Evolutionary conservation across 1,140 invertebrate genomes (phyloP), one percentile per base, ranked within the genome.

Genomic region (Linepithema humile): DNA sequence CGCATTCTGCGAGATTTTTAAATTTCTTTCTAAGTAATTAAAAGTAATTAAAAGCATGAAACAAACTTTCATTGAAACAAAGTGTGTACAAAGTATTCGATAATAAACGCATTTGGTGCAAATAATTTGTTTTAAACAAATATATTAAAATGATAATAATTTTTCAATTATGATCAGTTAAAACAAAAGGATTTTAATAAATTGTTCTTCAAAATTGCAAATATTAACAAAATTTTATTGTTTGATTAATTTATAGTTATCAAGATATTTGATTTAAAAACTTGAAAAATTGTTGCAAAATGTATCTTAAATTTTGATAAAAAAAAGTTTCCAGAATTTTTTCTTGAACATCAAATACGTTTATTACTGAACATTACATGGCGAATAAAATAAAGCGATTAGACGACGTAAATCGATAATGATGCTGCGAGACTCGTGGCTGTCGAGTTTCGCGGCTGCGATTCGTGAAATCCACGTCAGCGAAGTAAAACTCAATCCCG

Each of bases 361-460:
- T 2, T 64, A 55, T 69, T 32, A 70, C 29, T 38, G 35, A 69
- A n/a, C 23, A 53, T 5, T 4, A 26, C 20, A 38, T 32, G 1
- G 0, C 23, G 6, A 53, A 67, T 2, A 43, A 55, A 78, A 69
- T 0, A 50, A 20, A 9, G 15, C 5, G 15, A 70, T 50, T 73
- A 26, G 43, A 23, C 53, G 38, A 15, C 45, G 20, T 9, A 57
- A 73, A 26, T 48, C 29, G 32, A 50, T 15, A 23, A 43, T 20
- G 60, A 90, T 89, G 82, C 57, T 89, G 82, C 57, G 67, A 88
- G 86, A 91, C 83, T 74, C 87, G 84, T 92, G 92, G 91, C 92
- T 92, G 91, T 83, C 43, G 84, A 86, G 84, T 87, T 88, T 85
- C 65, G 57, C 87, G 85, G 73, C 10, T 35, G 80, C 10, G 29